A percentile compares a stretch with the other conserved stretches of the same genome.
Evolutionary conservation across 1,140 invertebrate genomes (phyloP).

Genomic region (Ips typographus): DNA sequence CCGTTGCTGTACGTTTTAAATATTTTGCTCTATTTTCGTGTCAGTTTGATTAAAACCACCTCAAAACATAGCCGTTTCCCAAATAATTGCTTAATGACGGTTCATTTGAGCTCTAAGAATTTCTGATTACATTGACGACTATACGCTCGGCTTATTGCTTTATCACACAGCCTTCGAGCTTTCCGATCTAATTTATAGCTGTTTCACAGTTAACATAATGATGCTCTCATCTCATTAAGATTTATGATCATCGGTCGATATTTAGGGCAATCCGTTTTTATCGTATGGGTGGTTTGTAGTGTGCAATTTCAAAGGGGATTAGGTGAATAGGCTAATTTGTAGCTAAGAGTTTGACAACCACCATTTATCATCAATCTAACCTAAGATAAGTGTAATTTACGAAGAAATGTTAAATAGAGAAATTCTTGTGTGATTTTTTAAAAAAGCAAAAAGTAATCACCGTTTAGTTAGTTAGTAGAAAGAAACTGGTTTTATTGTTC

Average conservation of each 20-base stretch:
- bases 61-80: not conserved
- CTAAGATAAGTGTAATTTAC: no score
- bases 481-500: no score
- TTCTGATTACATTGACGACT: slow-evolving; percentile 1
- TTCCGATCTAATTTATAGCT: not conserved
- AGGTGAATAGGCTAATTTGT: no score
- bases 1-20: not conserved
- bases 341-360: no score
- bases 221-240: slow-evolving; percentile 3
- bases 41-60: no score
- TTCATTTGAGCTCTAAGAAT: not conserved
- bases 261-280: not conserved
- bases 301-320: no score
- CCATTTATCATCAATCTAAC: no score
- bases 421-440: no score
- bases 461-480: no score
- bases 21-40: not conserved
- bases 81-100: slow-evolving; percentile 3
- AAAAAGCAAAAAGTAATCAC: no score
- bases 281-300: no score
- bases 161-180: not conserved
- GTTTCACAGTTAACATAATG: slow-evolving; percentile 2
- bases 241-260: not conserved
- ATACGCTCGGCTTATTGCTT: not conserved
- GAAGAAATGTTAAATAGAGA: no score